Base-by-base conservation (phyloP, 2,888 invertebrate species). In the Vesta saturnalis region DNA sequence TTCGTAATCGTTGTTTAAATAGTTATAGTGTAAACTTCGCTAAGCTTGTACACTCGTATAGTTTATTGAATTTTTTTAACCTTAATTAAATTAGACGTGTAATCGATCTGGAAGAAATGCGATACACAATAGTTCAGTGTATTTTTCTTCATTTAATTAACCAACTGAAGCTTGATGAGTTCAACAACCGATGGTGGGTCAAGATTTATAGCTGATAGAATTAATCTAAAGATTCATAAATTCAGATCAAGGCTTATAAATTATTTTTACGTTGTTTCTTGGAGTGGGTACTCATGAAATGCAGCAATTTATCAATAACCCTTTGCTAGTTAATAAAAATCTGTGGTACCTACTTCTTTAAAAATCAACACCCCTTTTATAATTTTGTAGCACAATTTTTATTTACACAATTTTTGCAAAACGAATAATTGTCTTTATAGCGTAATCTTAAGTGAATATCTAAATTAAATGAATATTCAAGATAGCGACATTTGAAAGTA, bases 161-260 rank as follows among this genome's bases (percentile, higher is more conserved):
- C 59, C 54, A 23, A 55, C 39, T 30, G 30, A 58, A 46, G 54
- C 39, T 39, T 61, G 58, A 61, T 15, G 54, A 61, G 69, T 69
- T 69, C 69, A 69, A 69, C 49, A 69, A 69, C 69, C 69, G 60
- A 43, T n/a, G 60, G 30, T 49, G 46, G 69, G 69, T 69, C 64
- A 64, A 64, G 63, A 67, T 64, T 60, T 60, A 66, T 66, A 15
- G 59, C 64, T 56, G 55, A 22, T 14, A 23, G 56, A 60, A 55
- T 56, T 60, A 60, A 55, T 66, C 66, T 30, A 47, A 10, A 47
- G 47, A 58, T 58, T 58, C 10, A 58, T 58, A 58, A 39, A 58
- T 58, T 58, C 39, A 39, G 35, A 58, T 58, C 19, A 30, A 39
- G 4, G 56, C 8, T 30, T 1, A 8, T 2, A 35, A 22, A 56